Evolutionary conservation across 2,888 invertebrate species (phyloP).

Genomic region (Phyllotreta striolata): DNA sequence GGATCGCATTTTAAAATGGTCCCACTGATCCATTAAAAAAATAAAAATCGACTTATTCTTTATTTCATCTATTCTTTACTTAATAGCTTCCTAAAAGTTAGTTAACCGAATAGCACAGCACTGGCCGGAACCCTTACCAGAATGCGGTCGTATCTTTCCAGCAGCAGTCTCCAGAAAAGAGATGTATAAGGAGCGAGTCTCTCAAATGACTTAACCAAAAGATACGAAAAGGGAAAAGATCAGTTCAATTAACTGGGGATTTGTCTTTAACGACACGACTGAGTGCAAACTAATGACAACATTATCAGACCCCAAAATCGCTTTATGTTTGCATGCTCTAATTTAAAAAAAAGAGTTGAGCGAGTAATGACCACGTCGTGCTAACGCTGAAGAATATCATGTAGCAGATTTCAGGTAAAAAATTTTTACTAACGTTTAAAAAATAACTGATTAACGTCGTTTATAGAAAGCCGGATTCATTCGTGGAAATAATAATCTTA

Average conservation of each 20-base stretch:
- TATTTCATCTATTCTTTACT: too few relatives aligned
- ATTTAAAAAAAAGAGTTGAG: slow-evolving; percentile 10
- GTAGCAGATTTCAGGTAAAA: too few relatives aligned
- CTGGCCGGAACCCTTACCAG: not conserved
- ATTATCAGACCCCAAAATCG: slow-evolving; percentile 32
- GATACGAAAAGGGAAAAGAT: slow-evolving; percentile 33
- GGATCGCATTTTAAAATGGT: too few relatives aligned
- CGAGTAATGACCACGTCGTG: not conserved
- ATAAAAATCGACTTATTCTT: too few relatives aligned
- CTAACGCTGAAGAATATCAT: not conserved
- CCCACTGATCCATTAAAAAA: too few relatives aligned
- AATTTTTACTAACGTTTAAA: too few relatives aligned
- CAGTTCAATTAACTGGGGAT: slow-evolving; percentile 35
- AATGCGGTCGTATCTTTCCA: slow-evolving; percentile 20
- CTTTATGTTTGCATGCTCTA: slow-evolving; percentile 32
- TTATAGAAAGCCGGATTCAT: too few relatives aligned
- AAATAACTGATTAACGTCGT: too few relatives aligned
- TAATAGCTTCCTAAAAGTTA: too few relatives aligned
- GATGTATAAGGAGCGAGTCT: slow-evolving; percentile 20
- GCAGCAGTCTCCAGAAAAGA: slow-evolving; percentile 11
- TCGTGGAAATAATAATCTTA: too few relatives aligned
- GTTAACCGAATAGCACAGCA: not conserved
- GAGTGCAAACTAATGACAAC: slow-evolving; percentile 35
- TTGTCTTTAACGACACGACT: slow-evolving; percentile 33
- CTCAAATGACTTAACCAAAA: slow-evolving; percentile 29